Percentiles rank a stretch among this genome's conserved stretches.
Conservation (phyloP, 2,113 vertebrate species). For the Narcine bancroftii region DNA sequence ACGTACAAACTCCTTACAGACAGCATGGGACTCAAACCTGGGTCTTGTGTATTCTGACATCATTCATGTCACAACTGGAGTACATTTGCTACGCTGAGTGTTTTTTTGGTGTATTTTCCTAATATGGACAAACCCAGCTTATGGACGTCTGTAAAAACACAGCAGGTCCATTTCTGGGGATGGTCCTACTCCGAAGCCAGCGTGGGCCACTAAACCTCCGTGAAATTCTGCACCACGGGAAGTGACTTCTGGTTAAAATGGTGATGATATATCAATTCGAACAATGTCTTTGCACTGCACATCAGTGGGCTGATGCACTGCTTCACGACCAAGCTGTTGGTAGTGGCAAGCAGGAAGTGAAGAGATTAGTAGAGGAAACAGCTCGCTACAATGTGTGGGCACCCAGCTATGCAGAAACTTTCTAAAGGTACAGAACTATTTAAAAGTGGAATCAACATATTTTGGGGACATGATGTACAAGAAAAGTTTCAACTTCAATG, state of each 20-base stretch:
- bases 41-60: too few relatives aligned
- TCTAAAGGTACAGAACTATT: background rate
- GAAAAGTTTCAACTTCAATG: background rate
- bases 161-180: too few relatives aligned
- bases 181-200: background rate
- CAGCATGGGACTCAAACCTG: too few relatives aligned
- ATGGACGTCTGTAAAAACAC: too few relatives aligned
- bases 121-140: too few relatives aligned
- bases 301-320: background rate
- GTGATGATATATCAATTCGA: background rate
- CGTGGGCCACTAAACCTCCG: background rate
- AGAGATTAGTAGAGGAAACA: background rate
- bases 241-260: background rate
- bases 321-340: background rate
- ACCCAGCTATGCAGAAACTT: background rate
- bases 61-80: too few relatives aligned
- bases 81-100: too few relatives aligned
- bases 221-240: background rate
- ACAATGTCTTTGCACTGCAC: background rate
- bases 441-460: background rate
- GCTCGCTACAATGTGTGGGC: background rate
- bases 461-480: background rate
- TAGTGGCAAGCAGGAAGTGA: background rate
- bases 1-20: too few relatives aligned
- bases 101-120: too few relatives aligned